phyloP scores from a whole-genome alignment of 2,888 invertebrate genomes.

The Caenorhabditis sulstoni region DNA sequence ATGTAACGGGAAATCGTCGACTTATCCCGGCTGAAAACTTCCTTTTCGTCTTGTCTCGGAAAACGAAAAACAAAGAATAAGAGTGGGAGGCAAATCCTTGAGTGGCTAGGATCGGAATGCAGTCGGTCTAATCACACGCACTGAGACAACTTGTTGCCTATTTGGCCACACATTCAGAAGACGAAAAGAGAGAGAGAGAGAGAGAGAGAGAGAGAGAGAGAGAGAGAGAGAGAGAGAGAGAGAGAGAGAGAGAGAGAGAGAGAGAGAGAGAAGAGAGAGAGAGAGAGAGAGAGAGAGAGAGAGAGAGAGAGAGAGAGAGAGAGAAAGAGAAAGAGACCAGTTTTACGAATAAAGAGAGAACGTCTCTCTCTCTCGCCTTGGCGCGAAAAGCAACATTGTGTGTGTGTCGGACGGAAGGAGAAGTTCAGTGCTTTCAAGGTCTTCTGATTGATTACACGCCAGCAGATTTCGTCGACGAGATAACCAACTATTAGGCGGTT shows the following conservation, averaged over 20 bases:
- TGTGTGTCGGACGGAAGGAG: slow-evolving; percentile 11
- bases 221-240: slow-evolving; percentile 17
- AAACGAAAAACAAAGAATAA: slow-evolving; percentile 26
- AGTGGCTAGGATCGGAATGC: slow-evolving; percentile 49
- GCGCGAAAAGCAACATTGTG: slow-evolving; percentile 56
- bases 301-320: slow-evolving; percentile 25
- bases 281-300: slow-evolving; percentile 17
- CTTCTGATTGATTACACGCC: slow-evolving; percentile 52
- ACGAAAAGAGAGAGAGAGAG: slow-evolving; percentile 4
- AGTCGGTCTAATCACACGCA: slow-evolving; percentile 33
- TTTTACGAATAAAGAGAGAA: slow-evolving; percentile 29
- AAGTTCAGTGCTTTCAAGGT: slow-evolving; percentile 58
- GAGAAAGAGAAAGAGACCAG: slow-evolving; percentile 27
- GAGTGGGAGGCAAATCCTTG: no score
- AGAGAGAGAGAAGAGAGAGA: slow-evolving; percentile 8
- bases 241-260: slow-evolving; percentile 23
- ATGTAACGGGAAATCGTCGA: no score
- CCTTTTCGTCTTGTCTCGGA: no score
- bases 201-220: slow-evolving; percentile 13
- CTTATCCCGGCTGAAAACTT: no score
- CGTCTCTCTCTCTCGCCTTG: slow-evolving; percentile 31
- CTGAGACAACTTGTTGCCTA: slow-evolving; percentile 32
- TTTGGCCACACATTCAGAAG: slow-evolving; percentile 9
- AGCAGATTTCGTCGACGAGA: slow-evolving; percentile 8
- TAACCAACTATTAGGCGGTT: slow-evolving; percentile 25